These are phyloP conservation scores for Odontocerum albicorne DNA, from an alignment of 2,888 invertebrate genomes.

Conservation along the genomic window DNA sequence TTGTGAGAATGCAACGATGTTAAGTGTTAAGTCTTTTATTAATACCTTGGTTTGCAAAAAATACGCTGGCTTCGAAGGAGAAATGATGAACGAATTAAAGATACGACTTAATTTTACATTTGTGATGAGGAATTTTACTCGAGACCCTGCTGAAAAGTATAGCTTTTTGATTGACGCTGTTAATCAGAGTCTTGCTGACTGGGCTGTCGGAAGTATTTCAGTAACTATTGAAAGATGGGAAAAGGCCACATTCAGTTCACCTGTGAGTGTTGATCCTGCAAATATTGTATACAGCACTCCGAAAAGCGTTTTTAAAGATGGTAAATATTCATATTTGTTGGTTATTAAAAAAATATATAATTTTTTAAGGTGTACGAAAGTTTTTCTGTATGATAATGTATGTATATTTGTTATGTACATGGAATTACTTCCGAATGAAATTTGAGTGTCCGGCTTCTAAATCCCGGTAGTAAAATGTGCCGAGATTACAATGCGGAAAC, in stretches of 20 bases:
- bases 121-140: background rate
- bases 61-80: constrained; percentile 5
- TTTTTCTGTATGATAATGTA: background rate
- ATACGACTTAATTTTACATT: constrained; percentile 5
- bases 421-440: too few relatives aligned
- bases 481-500: too few relatives aligned
- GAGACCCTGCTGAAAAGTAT: background rate
- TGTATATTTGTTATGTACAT: background rate
- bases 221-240: constrained; percentile 2
- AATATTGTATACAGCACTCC: constrained; percentile 3
- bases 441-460: too few relatives aligned
- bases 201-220: constrained; percentile 16
- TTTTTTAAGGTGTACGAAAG: background rate
- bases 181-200: background rate
- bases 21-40: background rate
- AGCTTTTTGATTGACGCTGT: background rate
- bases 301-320: background rate
- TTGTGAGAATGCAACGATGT: constrained; percentile 1
- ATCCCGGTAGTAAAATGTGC: too few relatives aligned
- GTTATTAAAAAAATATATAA: too few relatives aligned
- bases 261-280: constrained; percentile 8
- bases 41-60: background rate
- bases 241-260: constrained; percentile 1
- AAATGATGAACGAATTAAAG: background rate
- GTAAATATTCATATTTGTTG: too few relatives aligned